Conservation (phyloP, 2,113 vertebrate genomes). For the Podocnemis expansa region DNA sequence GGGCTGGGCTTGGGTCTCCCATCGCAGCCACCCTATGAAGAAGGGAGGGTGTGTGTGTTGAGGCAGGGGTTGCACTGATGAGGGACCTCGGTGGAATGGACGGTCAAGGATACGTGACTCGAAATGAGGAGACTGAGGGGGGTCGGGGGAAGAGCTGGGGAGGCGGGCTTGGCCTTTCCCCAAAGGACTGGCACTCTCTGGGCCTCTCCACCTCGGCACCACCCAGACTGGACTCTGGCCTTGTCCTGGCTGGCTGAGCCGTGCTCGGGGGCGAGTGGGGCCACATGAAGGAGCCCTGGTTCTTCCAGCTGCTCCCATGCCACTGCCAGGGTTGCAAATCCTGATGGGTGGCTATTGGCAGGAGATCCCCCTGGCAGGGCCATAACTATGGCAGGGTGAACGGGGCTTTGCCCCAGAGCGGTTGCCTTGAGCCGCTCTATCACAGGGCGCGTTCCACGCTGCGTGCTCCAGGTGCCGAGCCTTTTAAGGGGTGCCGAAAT, state of each 20-base stretch:
- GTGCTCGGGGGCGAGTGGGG: accelerated
- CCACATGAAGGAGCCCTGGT: accelerated
- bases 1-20: background rate
- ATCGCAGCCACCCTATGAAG: background rate
- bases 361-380: too few species aligned
- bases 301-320: background rate
- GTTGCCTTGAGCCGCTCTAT: too few species aligned
- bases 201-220: background rate
- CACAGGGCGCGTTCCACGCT: too few species aligned
- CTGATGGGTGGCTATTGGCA: too few species aligned
- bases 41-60: background rate
- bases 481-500: too few species aligned
- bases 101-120: background rate
- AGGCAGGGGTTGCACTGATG: background rate
- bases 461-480: too few species aligned
- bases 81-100: accelerated
- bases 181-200: background rate
- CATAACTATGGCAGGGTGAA: too few species aligned
- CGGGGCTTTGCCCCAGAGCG: too few species aligned
- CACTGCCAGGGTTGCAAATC: too few species aligned
- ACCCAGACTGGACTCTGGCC: background rate
- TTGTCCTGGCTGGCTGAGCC: accelerated
- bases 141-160: background rate
- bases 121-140: background rate
- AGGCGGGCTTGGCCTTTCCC: background rate